Evolutionary conservation across 1,140 invertebrate genomes (phyloP), one percentile per base, ranked within the genome.

Genomic region (Tribolium madens): DNA sequence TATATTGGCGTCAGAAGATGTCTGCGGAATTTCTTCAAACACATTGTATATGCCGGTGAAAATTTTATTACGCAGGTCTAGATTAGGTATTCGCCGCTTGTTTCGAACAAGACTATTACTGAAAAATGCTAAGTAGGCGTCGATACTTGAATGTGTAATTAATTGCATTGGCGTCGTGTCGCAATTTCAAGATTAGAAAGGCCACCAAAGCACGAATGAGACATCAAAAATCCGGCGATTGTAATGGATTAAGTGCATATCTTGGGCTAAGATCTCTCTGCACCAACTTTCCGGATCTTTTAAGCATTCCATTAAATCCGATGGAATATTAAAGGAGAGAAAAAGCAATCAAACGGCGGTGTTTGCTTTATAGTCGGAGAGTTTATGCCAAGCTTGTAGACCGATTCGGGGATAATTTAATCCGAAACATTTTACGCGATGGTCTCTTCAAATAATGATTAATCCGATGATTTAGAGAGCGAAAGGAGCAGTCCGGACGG

Each of bases 121-220:
- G 36, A 83, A 83, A 83, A 83, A 83, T 78, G 81, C 82, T 83
- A 83, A 83, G 42, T 81, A 82, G 81, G 78, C 80, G 80, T 82
- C 82, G 82, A 83, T 83, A 81, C 82, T 82, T 79, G 82, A 83
- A 83, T 83, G 82, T 79, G 76, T 81, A 83, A 82, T 83, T 83
- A 83, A 83, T 83, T 80, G 80, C 78, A 83, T 83, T 83, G 36
- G 80, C 17, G 33, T 46, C 12, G 52, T 36, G 57, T 52, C 72
- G 75, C 68, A 79, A 76, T 79, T 79, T 76, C 73, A 53, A 76
- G 75, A 79, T 79, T 79, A 72, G 21, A 31, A 14, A 14, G 13
- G 6, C n/a, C 15, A 14, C 76, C 75, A 79, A 79, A 79, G 78
- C 78, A 15, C 78, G 17, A 18, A 31, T 12, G 26, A 53, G 50